phyloP scores from a whole-genome alignment of 2,888 invertebrate species.

The Andrena flavipes region DNA sequence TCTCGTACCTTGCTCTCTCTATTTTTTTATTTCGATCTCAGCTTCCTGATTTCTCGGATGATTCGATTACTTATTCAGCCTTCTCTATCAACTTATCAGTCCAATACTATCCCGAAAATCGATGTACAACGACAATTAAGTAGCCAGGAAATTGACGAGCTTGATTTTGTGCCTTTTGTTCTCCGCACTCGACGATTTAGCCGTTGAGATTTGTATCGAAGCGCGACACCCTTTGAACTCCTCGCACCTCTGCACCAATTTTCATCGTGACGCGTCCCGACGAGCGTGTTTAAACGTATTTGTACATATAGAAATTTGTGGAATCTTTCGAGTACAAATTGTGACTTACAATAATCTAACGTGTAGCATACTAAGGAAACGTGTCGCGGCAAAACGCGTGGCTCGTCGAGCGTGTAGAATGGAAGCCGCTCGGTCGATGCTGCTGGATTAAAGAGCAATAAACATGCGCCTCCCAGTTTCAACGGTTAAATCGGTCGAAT shows the following conservation, averaged over 20 bases:
- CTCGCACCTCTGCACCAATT: not conserved
- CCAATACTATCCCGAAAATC: not conserved
- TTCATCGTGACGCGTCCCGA: not conserved
- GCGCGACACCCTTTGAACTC: not conserved
- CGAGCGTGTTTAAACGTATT: slow-evolving; percentile 8
- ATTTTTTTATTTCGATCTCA: not conserved
- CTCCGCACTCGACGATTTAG: slow-evolving; percentile 8
- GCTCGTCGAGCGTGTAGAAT: too few relatives aligned
- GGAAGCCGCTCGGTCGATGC: not conserved
- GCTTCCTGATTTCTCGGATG: not conserved
- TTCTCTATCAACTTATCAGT: not conserved
- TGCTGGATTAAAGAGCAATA: not conserved
- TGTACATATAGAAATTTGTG: not conserved
- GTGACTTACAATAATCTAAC: not conserved
- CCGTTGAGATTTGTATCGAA: slow-evolving; percentile 11
- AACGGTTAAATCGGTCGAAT: slow-evolving; percentile 39
- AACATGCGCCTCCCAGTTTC: slow-evolving; percentile 23
- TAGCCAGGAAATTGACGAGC: not conserved
- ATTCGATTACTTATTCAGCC: not conserved
- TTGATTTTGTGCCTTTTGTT: not conserved
- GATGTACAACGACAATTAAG: slow-evolving; percentile 43
- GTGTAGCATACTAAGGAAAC: too few relatives aligned
- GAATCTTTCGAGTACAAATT: slow-evolving; percentile 28
- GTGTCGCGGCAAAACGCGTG: not conserved
- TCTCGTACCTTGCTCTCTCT: slow-evolving; percentile 29